Conservation (phyloP, 1,140 invertebrate species). For the Euborellia annulipes region DNA sequence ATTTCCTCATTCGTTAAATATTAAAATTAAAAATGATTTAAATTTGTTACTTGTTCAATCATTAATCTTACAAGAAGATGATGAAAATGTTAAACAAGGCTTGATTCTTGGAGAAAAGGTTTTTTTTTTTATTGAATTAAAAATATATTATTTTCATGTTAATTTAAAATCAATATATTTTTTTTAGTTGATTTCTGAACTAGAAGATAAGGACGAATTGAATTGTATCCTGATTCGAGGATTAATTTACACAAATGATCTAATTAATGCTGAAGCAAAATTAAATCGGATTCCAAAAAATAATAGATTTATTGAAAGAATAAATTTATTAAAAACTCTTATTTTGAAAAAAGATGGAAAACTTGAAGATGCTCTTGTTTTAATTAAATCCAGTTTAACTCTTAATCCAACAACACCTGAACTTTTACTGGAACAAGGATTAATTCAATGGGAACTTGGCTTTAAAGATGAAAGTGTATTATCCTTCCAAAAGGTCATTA, state of each 20-base stretch:
- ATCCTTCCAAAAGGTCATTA: conserved; percentile 41
- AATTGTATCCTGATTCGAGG: too few species aligned
- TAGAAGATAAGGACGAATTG: conserved; percentile 15
- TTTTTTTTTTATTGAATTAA: too few species aligned
- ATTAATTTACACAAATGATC: too few species aligned
- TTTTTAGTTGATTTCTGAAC: conserved; percentile 8
- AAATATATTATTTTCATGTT: too few species aligned
- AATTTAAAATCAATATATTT: too few species aligned
- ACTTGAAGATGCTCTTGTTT: conserved; percentile 34
- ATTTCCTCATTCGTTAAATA: conserved; percentile 14
- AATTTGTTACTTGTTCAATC: conserved; percentile 24
- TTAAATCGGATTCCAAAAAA: background rate
- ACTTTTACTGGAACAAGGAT: conserved; percentile 44
- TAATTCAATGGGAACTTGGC: conserved; percentile 43
- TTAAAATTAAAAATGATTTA: conserved; percentile 18
- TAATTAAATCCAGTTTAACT: conserved; percentile 23
- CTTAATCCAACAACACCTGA: conserved; percentile 31
- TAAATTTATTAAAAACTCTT: conserved; percentile 20
- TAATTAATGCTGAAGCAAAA: background rate
- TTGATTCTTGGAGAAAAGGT: too few species aligned
- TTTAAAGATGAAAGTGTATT: conserved; percentile 42
- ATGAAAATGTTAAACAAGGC: conserved; percentile 2
- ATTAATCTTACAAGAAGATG: conserved; percentile 14
- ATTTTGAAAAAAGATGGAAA: conserved; percentile 30
- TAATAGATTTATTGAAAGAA: background rate